Evolutionary conservation across 35 echinoderm and acorn worm species (phyloP).

Genomic region (Apostichopus californicus): DNA sequence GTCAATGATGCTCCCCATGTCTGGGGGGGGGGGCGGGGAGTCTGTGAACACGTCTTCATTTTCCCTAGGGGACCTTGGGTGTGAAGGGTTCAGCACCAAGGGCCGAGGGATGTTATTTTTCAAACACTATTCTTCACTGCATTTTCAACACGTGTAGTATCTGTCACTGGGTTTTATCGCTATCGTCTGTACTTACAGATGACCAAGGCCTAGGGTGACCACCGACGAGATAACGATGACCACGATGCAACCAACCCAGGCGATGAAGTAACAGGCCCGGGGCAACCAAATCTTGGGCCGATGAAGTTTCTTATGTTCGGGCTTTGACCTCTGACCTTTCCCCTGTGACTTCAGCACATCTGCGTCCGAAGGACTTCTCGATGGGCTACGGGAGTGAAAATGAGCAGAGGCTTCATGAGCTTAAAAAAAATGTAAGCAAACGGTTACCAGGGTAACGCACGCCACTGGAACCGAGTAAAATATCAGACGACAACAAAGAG

Average conservation of each 20-base stretch:
- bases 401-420: background rate
- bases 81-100: no score
- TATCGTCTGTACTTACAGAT: constrained; percentile 63
- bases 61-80: no score
- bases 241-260: constrained; percentile 63
- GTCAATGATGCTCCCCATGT: no score
- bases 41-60: no score
- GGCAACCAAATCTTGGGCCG: constrained; percentile 89
- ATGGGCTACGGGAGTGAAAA: background rate
- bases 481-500: no score
- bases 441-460: no score
- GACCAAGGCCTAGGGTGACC: constrained; percentile 65
- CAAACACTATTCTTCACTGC: no score
- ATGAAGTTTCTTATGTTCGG: constrained; percentile 74
- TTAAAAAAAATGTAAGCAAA: no score
- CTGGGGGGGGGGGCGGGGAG: no score
- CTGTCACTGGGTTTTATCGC: background rate
- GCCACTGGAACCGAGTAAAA: no score
- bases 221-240: constrained; percentile 67
- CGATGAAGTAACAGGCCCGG: constrained; percentile 67
- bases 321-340: background rate
- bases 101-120: no score
- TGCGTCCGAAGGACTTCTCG: background rate
- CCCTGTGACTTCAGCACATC: background rate
- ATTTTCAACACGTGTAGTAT: background rate